Base-by-base conservation (phyloP, 2,113 vertebrate genomes). In the Thamnophis sirtalis region DNA sequence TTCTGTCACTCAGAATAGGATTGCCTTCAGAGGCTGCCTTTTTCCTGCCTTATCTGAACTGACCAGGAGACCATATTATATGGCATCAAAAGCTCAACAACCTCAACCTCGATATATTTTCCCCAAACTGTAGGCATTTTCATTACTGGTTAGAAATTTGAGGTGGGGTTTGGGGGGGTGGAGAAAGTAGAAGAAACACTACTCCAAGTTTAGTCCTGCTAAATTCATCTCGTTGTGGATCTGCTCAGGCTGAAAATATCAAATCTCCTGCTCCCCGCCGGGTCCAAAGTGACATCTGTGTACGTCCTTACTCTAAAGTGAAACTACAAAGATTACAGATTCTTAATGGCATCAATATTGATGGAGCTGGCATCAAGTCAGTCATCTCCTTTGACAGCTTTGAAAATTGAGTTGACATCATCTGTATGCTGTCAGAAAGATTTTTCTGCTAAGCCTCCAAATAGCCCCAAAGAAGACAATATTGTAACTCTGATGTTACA, bases 271-370 rank as follows among this genome's bases (percentile, higher is more conserved):
- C 28, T 21, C 17, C 33, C 33, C 21, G 33, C 73, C 43, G 73
- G 17, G 33, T 43, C 33, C 33, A 80, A 43, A 80, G 7, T 80
- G 73, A 80, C 33, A 80, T 80, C 73, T 43, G 33, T 80, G 73
- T 80, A 43, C 7, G 7, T 43, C 3, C 73, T 21, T 80, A 38
- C 8, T 86, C 56, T 87, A 15, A 24, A 38, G 84, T 51, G 19
- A 80, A 90, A 54, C 89, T 17, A 33, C n/a, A 38, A 10, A 63
- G 48, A 51, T 87, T 51, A 91, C 7, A n/a, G 84, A 51, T 53
- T 91, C 33, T 87, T 91, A 87, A 91, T 87, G 48, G 48, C 86
- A 58, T 63, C 90, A 63, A 49, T 60, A 50, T 80, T 80, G 60
- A 90, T 90, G 50, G 63, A 90, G 89, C 17, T 90, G 60, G 73